Base-by-base conservation (phyloP, 1,140 invertebrate genomes). In the Aphis craccivora region DNA sequence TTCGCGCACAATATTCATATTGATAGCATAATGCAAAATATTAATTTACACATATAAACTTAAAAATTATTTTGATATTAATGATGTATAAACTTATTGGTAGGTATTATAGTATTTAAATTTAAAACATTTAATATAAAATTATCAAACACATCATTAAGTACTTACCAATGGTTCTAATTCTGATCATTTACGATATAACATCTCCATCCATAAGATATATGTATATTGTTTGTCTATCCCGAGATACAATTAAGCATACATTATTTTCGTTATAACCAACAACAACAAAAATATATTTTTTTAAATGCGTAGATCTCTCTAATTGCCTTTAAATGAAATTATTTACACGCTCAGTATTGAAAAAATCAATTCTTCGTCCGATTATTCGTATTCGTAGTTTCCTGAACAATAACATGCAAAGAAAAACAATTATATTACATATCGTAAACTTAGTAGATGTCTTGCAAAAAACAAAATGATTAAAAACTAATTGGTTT, bases 401-500 rank as follows among this genome's bases (percentile, higher is more conserved):
- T 81, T 81, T 81, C 76, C 76, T 84, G 8, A 84, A 84, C 37
- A 84, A 84, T 84, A 84, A 84, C 40, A 40, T 25, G 8, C 22
- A 25, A 84, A 40, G 81, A 84, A 37, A 84, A 84, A 84, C 37
- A 84, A 43, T 84, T 40, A 25, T 35, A 18, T 18, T 35, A 25
- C 30, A n/a, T 18, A n/a, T 67, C 30, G 30, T 67, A 67, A 67
- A 67, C 30, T 67, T 18, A 67, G 60, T 84, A 83, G 35, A 40
- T 83, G 22, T 37, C 18, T 43, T 23, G 25, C 5, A 45, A 45
- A 48, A 86, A 86, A 86, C 40, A 86, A 86, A 86, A 86, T 86
- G 84, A 86, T 86, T 45, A 86, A 86, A 86, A 43, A 30, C 45
- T 86, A 43, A 45, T 45, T 86, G 30, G n/a, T 86, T 86, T 86